Percentiles rank a stretch among this genome's conserved stretches.
phyloP scores from a whole-genome alignment of 2,797 vertebrate species.

The Leucoraja ocellata region DNA sequence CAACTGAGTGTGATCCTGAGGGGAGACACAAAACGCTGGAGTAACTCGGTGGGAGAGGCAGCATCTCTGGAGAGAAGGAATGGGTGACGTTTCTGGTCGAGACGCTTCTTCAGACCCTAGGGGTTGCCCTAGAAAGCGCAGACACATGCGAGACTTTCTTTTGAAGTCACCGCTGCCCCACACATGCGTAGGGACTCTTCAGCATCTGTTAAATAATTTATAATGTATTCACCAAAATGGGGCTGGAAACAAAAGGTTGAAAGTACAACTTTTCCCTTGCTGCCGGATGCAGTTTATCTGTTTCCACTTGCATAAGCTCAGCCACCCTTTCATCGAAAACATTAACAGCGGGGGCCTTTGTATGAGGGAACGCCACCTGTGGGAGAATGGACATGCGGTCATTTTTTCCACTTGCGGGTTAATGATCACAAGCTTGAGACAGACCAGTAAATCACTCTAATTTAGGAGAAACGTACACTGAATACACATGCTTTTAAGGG shows the following conservation, averaged over 20 bases:
- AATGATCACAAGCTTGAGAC: not conserved
- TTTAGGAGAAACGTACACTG: not conserved
- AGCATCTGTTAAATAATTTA: not conserved
- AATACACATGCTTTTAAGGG: not conserved
- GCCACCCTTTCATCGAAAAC: not conserved
- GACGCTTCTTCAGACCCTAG: too few species aligned
- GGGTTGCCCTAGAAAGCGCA: too few species aligned
- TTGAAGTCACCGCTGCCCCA: too few species aligned
- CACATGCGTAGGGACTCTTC: not conserved
- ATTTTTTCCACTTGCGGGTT: not conserved
- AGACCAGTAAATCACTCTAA: not conserved
- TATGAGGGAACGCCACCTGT: not conserved
- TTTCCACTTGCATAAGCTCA: not conserved
- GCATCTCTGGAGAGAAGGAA: too few species aligned
- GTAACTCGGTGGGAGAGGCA: too few species aligned
- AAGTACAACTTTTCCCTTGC: not conserved
- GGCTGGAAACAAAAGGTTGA: not conserved
- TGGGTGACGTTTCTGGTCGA: too few species aligned
- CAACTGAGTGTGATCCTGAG: too few species aligned
- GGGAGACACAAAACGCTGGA: too few species aligned
- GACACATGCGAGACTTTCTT: too few species aligned
- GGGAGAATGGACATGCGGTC: not conserved
- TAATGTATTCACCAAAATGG: not conserved
- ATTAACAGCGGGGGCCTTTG: not conserved
- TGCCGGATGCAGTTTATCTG: not conserved